Conservation (phyloP, 1,140 invertebrate species). For the Cataglyphis hispanica region DNA sequence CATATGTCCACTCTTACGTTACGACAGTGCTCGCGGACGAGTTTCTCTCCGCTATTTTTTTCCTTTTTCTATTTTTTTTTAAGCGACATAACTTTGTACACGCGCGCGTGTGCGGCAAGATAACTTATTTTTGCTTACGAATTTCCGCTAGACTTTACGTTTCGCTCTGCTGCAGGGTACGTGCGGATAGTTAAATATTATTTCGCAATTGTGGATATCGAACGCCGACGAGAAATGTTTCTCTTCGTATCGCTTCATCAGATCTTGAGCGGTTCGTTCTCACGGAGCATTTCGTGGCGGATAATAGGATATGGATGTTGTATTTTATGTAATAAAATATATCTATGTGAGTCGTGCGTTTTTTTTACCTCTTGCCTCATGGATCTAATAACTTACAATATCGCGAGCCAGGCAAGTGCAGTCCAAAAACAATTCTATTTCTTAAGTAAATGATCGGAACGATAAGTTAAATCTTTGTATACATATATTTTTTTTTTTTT, state of each 20-base stretch:
- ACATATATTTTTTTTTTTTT: neutral
- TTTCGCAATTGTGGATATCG: conserved; percentile 5
- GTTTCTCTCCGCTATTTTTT: neutral
- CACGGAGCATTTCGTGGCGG: neutral
- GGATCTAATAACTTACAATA: conserved; percentile 25
- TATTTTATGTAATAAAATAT: too few species aligned
- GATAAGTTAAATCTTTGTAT: neutral
- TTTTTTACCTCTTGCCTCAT: neutral
- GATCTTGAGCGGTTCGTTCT: conserved; percentile 3
- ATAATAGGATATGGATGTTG: too few species aligned
- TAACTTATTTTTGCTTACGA: conserved; percentile 34
- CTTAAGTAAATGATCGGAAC: neutral
- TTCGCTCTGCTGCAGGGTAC: too few species aligned
- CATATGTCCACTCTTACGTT: neutral
- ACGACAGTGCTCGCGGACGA: neutral
- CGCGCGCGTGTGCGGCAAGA: conserved; percentile 15
- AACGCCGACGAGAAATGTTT: conserved; percentile 27
- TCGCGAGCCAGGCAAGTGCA: neutral
- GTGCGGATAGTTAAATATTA: conserved; percentile 38
- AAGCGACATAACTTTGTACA: conserved; percentile 30
- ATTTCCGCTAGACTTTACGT: neutral
- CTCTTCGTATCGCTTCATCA: conserved; percentile 11
- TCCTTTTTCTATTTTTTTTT: neutral
- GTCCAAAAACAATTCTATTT: neutral
- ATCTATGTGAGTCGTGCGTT: too few species aligned